Evolutionary conservation across 2,888 invertebrate species (phyloP), one percentile per base, ranked within the genome.

Genomic region (Leucophora obtusa): DNA sequence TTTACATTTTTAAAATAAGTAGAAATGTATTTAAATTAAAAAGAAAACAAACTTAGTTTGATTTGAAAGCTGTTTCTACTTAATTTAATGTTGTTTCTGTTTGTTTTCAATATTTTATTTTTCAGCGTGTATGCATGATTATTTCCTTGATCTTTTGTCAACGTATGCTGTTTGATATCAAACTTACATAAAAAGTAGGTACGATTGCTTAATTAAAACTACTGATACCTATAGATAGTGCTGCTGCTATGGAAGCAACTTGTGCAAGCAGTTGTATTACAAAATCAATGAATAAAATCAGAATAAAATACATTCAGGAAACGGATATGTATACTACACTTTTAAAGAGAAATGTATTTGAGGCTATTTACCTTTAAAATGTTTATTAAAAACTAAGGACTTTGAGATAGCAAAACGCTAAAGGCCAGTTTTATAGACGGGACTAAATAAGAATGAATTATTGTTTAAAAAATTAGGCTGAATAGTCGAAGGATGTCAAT

Each of bases 131-230:
- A 4, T 11, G 1, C 14, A 28, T 14, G 11, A 28, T 24, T 66
- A 47, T 50, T 69, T 69, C 14, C 60, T 68, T 62, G 2, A 38
- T 38, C 38, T 38, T 38, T 9, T 38, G 38, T 11, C 1, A 11
- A 38, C 11, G 38, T 38, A 38, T 38, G 14, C 38, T 11, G 28
- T 28, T 28, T 28, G 38, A 38, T 11, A 38, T 11, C 11, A 38
- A 38, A 10, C 38, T 2, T 11, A 38, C 14, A 6, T 4, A 28
- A 28, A n/a, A n/a, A n/a, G n/a, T 7, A 28, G 7, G 28, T 28
- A n/a, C 43, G 43, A n/a, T 38, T 17, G 17, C 38, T 8, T 9
- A 35, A 35, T 58, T 58, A 33, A 58, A 28, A 58, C n/a, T 15
- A 1, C 14, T 58, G 33, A 58, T 21, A 54, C 2, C 4, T 11